Base-by-base conservation (phyloP, 53 echinoderm and acorn worm species). In the Paracentrotus lividus region DNA sequence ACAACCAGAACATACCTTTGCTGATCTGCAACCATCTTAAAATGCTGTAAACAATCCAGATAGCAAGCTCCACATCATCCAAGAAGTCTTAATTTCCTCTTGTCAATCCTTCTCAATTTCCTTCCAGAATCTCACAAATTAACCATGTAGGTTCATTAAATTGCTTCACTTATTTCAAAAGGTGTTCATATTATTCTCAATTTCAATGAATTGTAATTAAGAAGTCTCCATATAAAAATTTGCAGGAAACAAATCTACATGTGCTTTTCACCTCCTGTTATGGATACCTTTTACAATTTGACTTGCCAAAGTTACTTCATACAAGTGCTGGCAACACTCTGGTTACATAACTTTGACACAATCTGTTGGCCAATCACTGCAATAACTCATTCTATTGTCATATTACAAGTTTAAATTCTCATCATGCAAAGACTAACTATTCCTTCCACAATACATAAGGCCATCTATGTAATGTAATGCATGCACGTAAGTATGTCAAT, bases 281-380 rank as follows among this genome's bases (percentile, higher is more conserved):
- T 72, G 16, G 32, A 34, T 59, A 67, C 61, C 33, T 72, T 5
- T 72, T 40, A 36, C 16, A 21, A 72, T 72, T 36, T 20, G 20
- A 36, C 15, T 3, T 72, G 72, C 72, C 72, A 36, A 15, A 38
- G 72, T 40, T 16, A 4, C 36, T 69, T 0, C 31, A 18, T 31
- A 4, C 31, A 69, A 69, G 38, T 69, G 14, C 36, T 72, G 36
- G 38, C 72, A 38, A 72, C 9, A 13, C 72, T 72, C 7, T 27
- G 67, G 20, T 10, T 85, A 51, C 85, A 47, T 31, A 85, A 51
- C 85, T 49, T 85, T 12, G n/a, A 85, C 40, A 85, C 85, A 49
- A 85, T 85, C 85, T 85, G 85, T 85, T 51, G 29, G 29, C 26
- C 51, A 42, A 47, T 14, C 51, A 85, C 26, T 49, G 47, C 51